These are phyloP conservation scores for Bacillus rossius DNA, from an alignment of 1,140 invertebrate genomes.

Conservation along the genomic window DNA sequence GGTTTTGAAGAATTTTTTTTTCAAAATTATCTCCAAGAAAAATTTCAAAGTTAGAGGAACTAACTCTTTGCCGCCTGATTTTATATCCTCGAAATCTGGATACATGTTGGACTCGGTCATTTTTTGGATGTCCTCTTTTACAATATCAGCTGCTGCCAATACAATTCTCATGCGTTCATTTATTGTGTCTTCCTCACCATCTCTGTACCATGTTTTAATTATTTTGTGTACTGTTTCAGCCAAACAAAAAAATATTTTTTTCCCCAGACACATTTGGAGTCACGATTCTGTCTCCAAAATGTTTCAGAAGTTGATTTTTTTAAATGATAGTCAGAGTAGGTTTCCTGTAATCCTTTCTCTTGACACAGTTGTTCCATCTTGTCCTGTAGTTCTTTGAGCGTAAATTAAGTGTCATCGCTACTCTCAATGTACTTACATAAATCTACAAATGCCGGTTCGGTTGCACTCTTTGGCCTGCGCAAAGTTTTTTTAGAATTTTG, in stretches of 20 bases:
- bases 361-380: neutral
- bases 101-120: neutral
- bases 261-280: no score
- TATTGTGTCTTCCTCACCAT: no score
- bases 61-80: slow-evolving; percentile 2
- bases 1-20: neutral
- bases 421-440: slow-evolving; percentile 6
- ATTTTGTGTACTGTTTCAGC: slow-evolving; percentile 1
- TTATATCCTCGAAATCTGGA: slow-evolving; percentile 2
- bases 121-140: neutral
- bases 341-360: neutral
- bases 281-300: no score
- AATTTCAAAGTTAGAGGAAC: slow-evolving; percentile 1
- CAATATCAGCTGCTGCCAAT: neutral
- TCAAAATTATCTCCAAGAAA: neutral
- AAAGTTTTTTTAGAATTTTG: neutral
- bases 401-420: slow-evolving; percentile 5
- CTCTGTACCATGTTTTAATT: slow-evolving; percentile 8
- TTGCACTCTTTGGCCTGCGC: neutral
- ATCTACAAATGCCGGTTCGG: neutral
- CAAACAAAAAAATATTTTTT: slow-evolving; percentile 1
- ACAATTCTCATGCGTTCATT: slow-evolving; percentile 4
- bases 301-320: no score
- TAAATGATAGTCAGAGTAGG: no score
- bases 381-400: slow-evolving; percentile 2